Evolutionary conservation across 2,113 vertebrate genomes (phyloP).

Genomic region (Actinemys pallida): DNA sequence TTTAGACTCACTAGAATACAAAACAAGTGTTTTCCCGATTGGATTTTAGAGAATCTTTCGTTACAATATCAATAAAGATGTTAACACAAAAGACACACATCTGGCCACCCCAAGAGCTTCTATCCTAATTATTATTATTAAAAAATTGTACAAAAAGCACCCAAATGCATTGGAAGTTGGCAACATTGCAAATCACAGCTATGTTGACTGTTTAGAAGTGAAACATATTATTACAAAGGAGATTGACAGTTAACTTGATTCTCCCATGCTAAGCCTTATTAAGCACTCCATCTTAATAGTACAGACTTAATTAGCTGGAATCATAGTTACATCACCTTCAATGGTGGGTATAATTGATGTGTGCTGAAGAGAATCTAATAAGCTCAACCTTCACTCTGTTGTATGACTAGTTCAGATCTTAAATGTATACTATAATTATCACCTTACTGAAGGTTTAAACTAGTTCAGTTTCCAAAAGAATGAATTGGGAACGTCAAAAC

Average conservation of each 20-base stretch:
- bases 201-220: conserved; percentile 21
- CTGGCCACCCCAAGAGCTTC: neutral
- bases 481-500: neutral
- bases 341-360: conserved; percentile 66
- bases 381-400: conserved; percentile 54
- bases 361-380: conserved; percentile 64
- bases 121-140: neutral
- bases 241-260: conserved; percentile 68
- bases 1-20: neutral
- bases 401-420: conserved; percentile 33
- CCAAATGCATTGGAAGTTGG: neutral
- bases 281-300: conserved; percentile 56
- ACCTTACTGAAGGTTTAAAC: neutral
- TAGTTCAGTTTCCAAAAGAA: conserved; percentile 19
- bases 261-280: conserved; percentile 56
- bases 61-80: neutral
- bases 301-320: conserved; percentile 69
- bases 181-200: neutral
- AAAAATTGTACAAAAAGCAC: neutral
- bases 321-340: conserved; percentile 68
- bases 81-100: neutral
- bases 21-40: conserved; percentile 14
- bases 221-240: conserved; percentile 51
- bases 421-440: conserved; percentile 9
- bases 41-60: neutral